phyloP scores from a whole-genome alignment of 2,888 invertebrate genomes.

The Noctuana brunneofusca region DNA sequence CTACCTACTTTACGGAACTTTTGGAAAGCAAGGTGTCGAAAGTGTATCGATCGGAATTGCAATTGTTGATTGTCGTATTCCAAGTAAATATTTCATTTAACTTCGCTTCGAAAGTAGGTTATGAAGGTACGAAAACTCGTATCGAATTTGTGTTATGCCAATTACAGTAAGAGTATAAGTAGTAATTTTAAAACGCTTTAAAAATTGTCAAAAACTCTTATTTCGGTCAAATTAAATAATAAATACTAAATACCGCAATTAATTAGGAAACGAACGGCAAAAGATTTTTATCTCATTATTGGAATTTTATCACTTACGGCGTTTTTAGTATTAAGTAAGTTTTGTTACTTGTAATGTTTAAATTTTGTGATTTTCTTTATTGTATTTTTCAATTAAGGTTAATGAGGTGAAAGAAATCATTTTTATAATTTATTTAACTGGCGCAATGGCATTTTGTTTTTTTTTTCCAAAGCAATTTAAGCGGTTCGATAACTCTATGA shows the following conservation, averaged over 20 bases:
- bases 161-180: neutral
- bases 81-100: slow-evolving; percentile 7
- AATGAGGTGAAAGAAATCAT: slow-evolving; percentile 11
- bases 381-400: slow-evolving; percentile 26
- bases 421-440: slow-evolving; percentile 1
- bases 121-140: slow-evolving; percentile 11
- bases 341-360: slow-evolving; percentile 13
- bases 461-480: neutral
- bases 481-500: neutral
- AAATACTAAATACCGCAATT: slow-evolving; percentile 17
- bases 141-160: slow-evolving; percentile 7
- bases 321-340: neutral
- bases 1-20: too few species aligned
- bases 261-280: slow-evolving; percentile 5
- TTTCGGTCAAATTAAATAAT: slow-evolving; percentile 22
- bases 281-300: slow-evolving; percentile 21
- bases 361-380: slow-evolving; percentile 26
- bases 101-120: slow-evolving; percentile 14
- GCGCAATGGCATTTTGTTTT: too few species aligned
- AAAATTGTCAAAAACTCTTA: slow-evolving; percentile 7
- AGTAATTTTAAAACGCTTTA: slow-evolving; percentile 8
- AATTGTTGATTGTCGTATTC: neutral
- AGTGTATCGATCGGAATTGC: slow-evolving; percentile 16
- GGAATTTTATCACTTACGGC: neutral
- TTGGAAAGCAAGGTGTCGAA: slow-evolving; percentile 25